Base-by-base conservation (phyloP, 1,140 invertebrate species). In the Zaprionus davidi region DNA sequence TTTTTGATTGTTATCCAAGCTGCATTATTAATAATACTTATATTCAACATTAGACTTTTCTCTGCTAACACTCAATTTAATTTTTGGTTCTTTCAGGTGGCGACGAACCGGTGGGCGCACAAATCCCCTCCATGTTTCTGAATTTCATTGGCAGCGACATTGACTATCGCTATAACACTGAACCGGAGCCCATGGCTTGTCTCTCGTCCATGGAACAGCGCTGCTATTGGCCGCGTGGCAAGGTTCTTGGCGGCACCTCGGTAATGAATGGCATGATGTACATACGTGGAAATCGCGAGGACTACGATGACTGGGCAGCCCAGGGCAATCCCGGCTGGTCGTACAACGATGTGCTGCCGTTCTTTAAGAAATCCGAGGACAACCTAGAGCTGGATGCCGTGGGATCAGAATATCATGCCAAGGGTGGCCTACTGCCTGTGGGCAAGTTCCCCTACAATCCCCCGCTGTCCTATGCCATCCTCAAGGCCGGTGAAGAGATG, bases 211-310 rank as follows among this genome's bases (percentile, higher is more conserved):
- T 94, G 7, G 95, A 96, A 34, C 94, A 95, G 67, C 94, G 95
- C 65, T 97, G 96, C 91, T 96, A 95, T 81, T 97, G 97, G 97
- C 96, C 97, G 0, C 94, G 96, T 88, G 97, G 97, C 86, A 98
- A 98, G 93, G 96, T 97, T 0, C 92, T 98, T 2, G 98, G 98
- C 20, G 98, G 98, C 2, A 98, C 97, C 1, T 98, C 97, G 28
- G 97, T 98, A 0, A 95, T 99, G 93, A 99, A 99, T 92, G 98
- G 98, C 2, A 99, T 99, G 98, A 98, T 98, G 93, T 99, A 99
- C 92, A 98, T 99, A 68, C 94, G 98, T 57, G 98, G 98, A 2
- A 97, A 98, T 81, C 95, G 96, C 11, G 95, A 95, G 78, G 98
- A 99, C 93, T 99, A 96, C 93, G 97, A 99, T 90, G 94, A 96